A percentile compares a stretch with the other conserved stretches of the same genome.
phyloP scores from a whole-genome alignment of 2,797 vertebrate species.

The Acanthurus lineatus region DNA sequence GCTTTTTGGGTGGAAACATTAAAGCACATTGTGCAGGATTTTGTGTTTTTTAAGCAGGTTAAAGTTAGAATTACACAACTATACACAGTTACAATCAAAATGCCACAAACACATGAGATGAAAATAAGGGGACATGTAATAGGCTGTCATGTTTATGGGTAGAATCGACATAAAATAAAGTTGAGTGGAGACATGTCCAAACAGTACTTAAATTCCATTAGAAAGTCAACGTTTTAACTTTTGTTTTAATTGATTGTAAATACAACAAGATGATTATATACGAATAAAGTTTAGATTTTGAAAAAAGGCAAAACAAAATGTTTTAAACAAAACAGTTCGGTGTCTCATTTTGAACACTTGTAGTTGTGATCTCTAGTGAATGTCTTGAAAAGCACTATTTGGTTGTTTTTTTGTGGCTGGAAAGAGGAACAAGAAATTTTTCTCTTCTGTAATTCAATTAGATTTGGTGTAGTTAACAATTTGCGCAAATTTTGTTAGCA shows the following conservation, averaged over 20 bases:
- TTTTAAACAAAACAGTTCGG: not conserved
- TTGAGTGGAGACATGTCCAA: not conserved
- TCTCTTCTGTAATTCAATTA: not conserved
- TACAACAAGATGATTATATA: too few relatives aligned
- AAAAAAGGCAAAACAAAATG: too few relatives aligned
- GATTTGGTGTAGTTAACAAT: not conserved
- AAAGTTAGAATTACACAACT: not conserved
- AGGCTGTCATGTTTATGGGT: not conserved
- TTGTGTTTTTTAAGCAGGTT: not conserved
- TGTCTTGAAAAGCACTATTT: not conserved
- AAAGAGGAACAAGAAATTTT: not conserved
- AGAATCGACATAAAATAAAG: not conserved
- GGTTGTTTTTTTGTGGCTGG: not conserved
- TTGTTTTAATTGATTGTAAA: too few relatives aligned
- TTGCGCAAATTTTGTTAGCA: not conserved
- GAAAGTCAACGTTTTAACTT: too few relatives aligned
- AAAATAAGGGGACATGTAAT: not conserved
- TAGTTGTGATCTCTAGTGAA: too few relatives aligned
- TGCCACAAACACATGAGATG: not conserved
- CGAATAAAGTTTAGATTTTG: too few relatives aligned
- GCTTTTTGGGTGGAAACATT: not conserved
- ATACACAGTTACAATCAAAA: not conserved
- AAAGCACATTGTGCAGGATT: not conserved
- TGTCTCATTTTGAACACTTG: not conserved
- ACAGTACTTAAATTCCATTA: not conserved